phyloP scores from a whole-genome alignment of 2,113 vertebrate genomes.

The Pseudorectes ferrugineus region DNA sequence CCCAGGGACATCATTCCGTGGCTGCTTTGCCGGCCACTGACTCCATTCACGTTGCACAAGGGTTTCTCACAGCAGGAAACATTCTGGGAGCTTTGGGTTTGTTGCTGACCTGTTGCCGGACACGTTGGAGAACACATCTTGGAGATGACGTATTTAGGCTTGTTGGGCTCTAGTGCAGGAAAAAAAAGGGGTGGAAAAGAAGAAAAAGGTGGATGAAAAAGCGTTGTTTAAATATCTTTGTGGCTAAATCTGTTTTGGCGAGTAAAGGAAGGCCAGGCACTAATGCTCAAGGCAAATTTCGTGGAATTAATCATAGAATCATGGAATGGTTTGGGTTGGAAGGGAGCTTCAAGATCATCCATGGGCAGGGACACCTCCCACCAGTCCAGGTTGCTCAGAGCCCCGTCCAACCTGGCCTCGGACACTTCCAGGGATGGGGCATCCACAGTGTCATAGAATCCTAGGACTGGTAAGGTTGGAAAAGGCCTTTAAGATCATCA shows the following conservation, averaged over 20 bases:
- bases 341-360: not conserved
- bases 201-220: not conserved
- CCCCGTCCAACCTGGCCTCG: not conserved
- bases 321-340: not conserved
- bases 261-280: not conserved
- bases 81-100: not conserved
- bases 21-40: slow-evolving; percentile 1
- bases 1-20: not conserved
- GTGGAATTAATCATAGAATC: not conserved
- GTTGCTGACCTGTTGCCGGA: not conserved
- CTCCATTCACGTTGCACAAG: slow-evolving; percentile 40
- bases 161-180: not conserved
- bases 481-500: not conserved
- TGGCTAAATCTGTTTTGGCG: not conserved
- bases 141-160: slow-evolving; percentile 18
- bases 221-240: not conserved
- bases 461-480: not conserved
- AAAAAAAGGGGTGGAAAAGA: fast-evolving
- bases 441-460: not conserved
- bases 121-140: slow-evolving; percentile 37
- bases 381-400: not conserved
- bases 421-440: not conserved
- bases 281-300: not conserved
- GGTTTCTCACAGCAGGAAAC: slow-evolving; percentile 41
- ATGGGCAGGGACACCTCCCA: not conserved